phyloP scores from a whole-genome alignment of 2,113 vertebrate species.

The Canis aureus region DNA sequence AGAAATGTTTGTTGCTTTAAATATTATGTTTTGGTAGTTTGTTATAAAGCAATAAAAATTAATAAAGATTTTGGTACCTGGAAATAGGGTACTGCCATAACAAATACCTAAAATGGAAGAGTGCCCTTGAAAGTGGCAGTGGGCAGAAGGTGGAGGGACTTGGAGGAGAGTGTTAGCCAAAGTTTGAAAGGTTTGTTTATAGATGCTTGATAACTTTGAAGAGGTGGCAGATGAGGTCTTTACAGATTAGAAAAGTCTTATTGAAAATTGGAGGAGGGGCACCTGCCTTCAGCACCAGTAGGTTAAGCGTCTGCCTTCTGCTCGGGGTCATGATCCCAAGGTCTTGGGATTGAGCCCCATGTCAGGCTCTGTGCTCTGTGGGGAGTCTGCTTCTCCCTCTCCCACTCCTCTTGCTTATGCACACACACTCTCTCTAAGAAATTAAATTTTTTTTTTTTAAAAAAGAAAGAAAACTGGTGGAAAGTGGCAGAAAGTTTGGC shows the following conservation, averaged over 20 bases:
- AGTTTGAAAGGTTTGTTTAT: neutral
- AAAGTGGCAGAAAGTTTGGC: neutral
- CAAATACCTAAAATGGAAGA: neutral
- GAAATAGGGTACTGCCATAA: neutral
- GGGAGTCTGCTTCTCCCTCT: no score
- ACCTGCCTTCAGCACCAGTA: no score
- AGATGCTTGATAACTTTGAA: neutral
- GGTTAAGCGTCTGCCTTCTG: no score
- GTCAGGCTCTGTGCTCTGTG: no score
- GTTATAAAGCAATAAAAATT: neutral
- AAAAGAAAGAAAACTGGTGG: neutral
- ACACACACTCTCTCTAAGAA: no score
- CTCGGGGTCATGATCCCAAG: no score
- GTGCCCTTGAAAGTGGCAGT: neutral
- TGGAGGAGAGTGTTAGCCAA: neutral
- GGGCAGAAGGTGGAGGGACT: neutral
- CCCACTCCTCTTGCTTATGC: no score
- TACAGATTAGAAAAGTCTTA: neutral
- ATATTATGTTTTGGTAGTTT: neutral
- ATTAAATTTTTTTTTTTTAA: no score
- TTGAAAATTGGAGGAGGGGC: neutral
- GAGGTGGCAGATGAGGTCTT: neutral
- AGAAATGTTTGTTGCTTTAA: neutral
- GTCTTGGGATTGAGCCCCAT: no score
- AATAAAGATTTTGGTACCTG: neutral